These are phyloP conservation scores for Tetranychus piercei DNA, from an alignment of 2,888 invertebrate species.

Conservation along the genomic window DNA sequence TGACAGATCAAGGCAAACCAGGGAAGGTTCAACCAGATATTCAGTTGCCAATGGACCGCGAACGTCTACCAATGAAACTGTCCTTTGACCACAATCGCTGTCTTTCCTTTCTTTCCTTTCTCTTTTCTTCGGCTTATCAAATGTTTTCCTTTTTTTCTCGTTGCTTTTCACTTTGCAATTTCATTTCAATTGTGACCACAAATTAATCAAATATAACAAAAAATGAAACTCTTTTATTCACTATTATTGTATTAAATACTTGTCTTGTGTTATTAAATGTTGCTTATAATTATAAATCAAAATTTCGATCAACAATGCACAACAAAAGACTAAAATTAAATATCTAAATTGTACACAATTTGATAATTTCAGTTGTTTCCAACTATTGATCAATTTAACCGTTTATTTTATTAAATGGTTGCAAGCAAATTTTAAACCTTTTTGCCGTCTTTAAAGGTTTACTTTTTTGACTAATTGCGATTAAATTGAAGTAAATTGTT, in stretches of 20 bases:
- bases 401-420: no score
- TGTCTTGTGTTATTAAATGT: background rate
- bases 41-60: conserved; percentile 62
- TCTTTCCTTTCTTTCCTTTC: background rate
- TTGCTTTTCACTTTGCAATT: background rate
- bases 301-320: background rate
- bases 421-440: no score
- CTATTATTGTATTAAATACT: background rate
- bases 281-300: background rate
- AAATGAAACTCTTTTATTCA: background rate
- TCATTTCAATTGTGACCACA: background rate
- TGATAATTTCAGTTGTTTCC: no score
- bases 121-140: background rate
- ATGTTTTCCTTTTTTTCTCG: background rate
- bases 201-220: background rate
- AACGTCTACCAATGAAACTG: conserved; percentile 59
- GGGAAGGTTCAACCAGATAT: conserved; percentile 49
- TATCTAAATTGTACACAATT: no score
- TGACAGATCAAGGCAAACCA: conserved; percentile 30
- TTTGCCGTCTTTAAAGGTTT: no score
- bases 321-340: no score
- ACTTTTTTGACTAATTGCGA: no score
- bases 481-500: no score
- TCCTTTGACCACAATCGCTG: conserved; percentile 38
- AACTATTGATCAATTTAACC: no score